Conservation (phyloP, 2,113 vertebrate genomes). For the Cryptotis parvus region DNA sequence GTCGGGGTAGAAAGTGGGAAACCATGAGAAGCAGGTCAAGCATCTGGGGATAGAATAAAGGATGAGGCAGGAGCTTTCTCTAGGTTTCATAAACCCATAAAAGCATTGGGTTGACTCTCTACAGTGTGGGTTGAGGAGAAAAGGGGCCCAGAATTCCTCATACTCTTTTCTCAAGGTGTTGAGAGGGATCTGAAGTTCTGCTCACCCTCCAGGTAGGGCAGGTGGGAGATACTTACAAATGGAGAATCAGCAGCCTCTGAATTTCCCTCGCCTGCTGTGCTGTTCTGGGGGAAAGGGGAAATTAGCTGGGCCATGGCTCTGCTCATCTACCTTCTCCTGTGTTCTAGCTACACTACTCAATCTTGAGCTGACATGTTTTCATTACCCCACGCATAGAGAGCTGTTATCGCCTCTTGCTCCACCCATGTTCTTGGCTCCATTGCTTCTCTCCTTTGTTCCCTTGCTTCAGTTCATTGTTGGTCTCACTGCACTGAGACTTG, state of each 20-base stretch:
- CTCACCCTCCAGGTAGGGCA: neutral
- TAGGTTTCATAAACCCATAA: neutral
- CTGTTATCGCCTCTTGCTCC: too few relatives aligned
- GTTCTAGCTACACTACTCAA: neutral
- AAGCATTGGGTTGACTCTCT: neutral
- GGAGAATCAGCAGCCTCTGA: neutral
- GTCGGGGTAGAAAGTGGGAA: too few relatives aligned
- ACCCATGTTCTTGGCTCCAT: too few relatives aligned
- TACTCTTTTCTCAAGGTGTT: neutral
- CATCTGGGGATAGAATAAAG: too few relatives aligned
- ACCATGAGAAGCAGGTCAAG: too few relatives aligned
- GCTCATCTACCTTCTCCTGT: neutral
- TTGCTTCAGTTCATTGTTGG: neutral
- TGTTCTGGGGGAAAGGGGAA: slow-evolving; percentile 56
- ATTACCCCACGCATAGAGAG: neutral
- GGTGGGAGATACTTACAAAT: slow-evolving; percentile 44
- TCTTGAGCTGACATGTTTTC: neutral
- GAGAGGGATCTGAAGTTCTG: neutral
- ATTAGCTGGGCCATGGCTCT: neutral
- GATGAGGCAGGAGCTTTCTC: neutral
- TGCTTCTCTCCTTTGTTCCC: neutral
- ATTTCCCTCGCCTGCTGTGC: slow-evolving; percentile 45
- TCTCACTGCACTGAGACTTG: neutral
- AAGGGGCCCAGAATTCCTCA: slow-evolving; percentile 21
- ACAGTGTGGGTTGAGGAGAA: neutral